These are phyloP conservation scores for Baccha elongata DNA, from an alignment of 2,888 invertebrate species.

Conservation along the genomic window DNA sequence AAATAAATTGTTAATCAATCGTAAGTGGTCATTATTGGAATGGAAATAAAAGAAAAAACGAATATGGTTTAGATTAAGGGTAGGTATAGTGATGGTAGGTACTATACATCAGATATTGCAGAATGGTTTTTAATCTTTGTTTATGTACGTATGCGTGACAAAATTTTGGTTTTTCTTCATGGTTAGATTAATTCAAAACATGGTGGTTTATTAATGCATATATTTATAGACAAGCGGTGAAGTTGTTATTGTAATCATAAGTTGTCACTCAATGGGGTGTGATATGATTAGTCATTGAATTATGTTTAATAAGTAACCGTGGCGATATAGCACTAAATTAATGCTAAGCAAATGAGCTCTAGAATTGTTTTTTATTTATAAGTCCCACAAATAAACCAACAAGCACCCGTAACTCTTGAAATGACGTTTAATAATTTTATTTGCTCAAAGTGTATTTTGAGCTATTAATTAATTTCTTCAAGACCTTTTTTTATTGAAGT, in stretches of 20 bases:
- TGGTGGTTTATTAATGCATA: conserved; percentile 58
- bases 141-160: conserved; percentile 27
- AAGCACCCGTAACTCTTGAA: not conserved
- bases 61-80: conserved; percentile 44
- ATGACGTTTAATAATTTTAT: no score
- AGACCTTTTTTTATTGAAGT: no score
- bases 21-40: conserved; percentile 60
- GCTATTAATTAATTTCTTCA: no score
- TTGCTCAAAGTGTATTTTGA: no score
- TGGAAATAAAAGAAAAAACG: conserved; percentile 17
- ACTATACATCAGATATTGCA: conserved; percentile 29
- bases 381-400: not conserved
- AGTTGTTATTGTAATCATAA: conserved; percentile 8
- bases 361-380: not conserved
- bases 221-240: not conserved
- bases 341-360: conserved; percentile 56
- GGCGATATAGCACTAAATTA: conserved; percentile 30
- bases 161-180: conserved; percentile 21
- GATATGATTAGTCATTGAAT: conserved; percentile 69
- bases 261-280: conserved; percentile 43
- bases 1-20: conserved; percentile 73
- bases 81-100: no score
- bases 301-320: conserved; percentile 51
- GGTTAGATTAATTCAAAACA: conserved; percentile 39
- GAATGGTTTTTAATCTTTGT: conserved; percentile 59